Base-by-base conservation (phyloP, 2,888 invertebrate genomes). In the Xylophagus ater region DNA sequence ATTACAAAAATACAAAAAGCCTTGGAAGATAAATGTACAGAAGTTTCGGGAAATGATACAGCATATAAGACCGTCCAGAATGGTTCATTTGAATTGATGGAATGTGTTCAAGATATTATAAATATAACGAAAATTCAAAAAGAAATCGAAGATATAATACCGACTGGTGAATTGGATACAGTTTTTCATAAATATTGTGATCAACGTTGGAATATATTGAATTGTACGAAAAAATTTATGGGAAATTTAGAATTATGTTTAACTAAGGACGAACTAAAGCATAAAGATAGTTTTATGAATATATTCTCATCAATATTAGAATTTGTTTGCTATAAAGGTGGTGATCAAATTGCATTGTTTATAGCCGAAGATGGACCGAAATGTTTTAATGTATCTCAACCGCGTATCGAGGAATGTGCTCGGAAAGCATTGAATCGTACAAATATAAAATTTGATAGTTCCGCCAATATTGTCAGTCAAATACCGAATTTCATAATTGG, bases 271-370 rank as follows among this genome's bases (percentile, higher is more conserved):
- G 85, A 86, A 53, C 70, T 68, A 34, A 68, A 70, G 2, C 75
- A 72, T 38, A 69, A 78, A 33, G 70, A 73, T 43, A 72, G 73
- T 1, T 58, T 79, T 1, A 65, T 75, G 53, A 79, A 81, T 48
- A 74, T 84, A 24, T 71, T 82, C 0, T 72, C 78, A 24, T 78
- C 80, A 45, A 62, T 86, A 1, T 65, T 78, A 0, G 73, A 77
- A 47, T 87, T 87, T 55, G 66, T 81, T 17, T 87, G 87, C 55
- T 76, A 70, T 53, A 84, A 85, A 51, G 82, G 84, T 50, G 86
- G 86, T 7, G 85, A 86, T 57, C 74, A 85, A 49, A 80, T 87
- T 51, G 85, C 86, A 1, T 81, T 86, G 51, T 87, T 87, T 56
- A 80, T 86, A 40, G 78, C 85, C 2, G 83, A 85, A 54, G 77